These are phyloP conservation scores for Mythimna ferrago DNA, from an alignment of 2,888 invertebrate genomes.

Conservation along the genomic window DNA sequence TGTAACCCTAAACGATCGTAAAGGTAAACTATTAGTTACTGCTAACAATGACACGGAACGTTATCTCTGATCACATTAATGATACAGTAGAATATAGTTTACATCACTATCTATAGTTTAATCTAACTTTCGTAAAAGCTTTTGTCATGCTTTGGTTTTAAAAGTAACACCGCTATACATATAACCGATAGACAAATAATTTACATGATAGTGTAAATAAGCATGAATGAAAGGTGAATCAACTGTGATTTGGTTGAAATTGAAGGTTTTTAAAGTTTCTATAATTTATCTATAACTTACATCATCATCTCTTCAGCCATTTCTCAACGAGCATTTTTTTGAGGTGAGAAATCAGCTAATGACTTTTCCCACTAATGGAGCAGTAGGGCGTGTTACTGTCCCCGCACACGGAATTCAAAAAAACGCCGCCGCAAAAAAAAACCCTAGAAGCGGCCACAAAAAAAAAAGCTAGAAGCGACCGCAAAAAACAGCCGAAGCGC, in stretches of 20 bases:
- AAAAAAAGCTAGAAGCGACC: too few species aligned
- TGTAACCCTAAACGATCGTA: conserved; percentile 14
- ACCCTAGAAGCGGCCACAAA: too few species aligned
- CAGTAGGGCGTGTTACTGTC: too few species aligned
- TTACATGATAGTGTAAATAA: conserved; percentile 1
- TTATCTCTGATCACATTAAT: conserved; percentile 28
- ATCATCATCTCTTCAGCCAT: too few species aligned
- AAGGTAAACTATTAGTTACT: conserved; percentile 33
- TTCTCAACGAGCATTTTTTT: too few species aligned
- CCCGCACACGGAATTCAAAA: too few species aligned
- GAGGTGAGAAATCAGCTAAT: too few species aligned
- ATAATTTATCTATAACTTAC: too few species aligned
- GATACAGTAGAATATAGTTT: conserved; percentile 33
- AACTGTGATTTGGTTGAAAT: conserved; percentile 1
- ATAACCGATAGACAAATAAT: conserved; percentile 5
- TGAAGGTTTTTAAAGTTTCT: not conserved
- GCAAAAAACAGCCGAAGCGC: too few species aligned
- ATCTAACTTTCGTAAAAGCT: conserved; percentile 66
- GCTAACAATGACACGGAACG: conserved; percentile 43
- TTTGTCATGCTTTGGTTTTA: conserved; percentile 57
- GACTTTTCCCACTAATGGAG: too few species aligned
- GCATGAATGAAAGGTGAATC: not conserved
- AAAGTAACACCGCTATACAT: conserved; percentile 33
- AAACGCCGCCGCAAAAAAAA: too few species aligned
- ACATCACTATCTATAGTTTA: conserved; percentile 43